Evolutionary conservation across 2,888 invertebrate species (phyloP), one percentile per base, ranked within the genome.

Genomic region (Ichneumoninae sp.): DNA sequence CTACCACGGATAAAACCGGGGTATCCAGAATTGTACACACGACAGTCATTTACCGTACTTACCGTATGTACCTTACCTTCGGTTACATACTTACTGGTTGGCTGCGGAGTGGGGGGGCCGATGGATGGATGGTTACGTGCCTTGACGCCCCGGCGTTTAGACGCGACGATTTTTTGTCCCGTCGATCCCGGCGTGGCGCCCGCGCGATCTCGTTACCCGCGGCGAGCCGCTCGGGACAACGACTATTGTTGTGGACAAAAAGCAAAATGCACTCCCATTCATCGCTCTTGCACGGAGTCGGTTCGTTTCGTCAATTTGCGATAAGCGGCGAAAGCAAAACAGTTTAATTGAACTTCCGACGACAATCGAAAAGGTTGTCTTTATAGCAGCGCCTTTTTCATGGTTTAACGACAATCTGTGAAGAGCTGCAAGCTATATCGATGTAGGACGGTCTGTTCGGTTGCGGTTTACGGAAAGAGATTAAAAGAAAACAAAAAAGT

Each of bases 91-190:
- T 65, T 60, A 71, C 70, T 33, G 71, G 16, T 16, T 30, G 22
- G 33, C 10, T 52, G 6, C 40, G 52, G 33, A 63, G 44, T 82
- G 76, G 74, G 60, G 60, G 60, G 50, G 74, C 80, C 77, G 79
- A 65, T 76, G 54, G 65, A 76, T 63, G 40, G 40, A 40, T 10
- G 40, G 65, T 82, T 74, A 83, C 83, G 80, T 82, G 81, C 66
- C 77, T 83, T 83, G 83, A 87, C 87, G 85, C 84, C 84, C 71
- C 75, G 83, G 80, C 84, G 65, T 70, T 79, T 57, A 81, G 86
- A 83, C 86, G 87, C 84, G 86, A 85, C 85, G 79, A 83, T 87
- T 85, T 87, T 88, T 88, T 87, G 79, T 78, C 36, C 77, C 66
- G 54, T 78, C 50, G 75, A 66, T 65, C 16, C 33, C 80, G 71